Conservation (phyloP, 1,140 invertebrate genomes). For the Macrotrachela quadricornifera region DNA sequence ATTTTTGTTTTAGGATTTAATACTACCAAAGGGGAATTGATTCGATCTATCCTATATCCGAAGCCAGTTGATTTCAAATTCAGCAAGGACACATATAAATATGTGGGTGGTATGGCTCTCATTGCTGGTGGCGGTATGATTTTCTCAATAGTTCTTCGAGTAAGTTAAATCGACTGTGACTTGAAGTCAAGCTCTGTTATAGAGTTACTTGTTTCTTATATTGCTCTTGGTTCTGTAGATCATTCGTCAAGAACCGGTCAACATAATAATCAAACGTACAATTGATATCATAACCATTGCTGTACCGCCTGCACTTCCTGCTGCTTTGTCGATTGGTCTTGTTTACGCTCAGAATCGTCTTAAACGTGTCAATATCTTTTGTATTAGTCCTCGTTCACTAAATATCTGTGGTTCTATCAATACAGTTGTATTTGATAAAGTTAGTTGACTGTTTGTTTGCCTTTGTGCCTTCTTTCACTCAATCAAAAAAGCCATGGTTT, state of each 20-base stretch:
- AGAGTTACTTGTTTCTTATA: too few species aligned
- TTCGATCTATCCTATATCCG: constrained; percentile 72
- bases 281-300: constrained; percentile 82
- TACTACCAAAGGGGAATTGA: constrained; percentile 66
- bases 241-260: constrained; percentile 29
- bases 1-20: constrained; percentile 48
- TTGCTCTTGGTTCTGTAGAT: constrained; percentile 30
- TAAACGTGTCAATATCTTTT: constrained; percentile 56
- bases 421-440: constrained; percentile 85
- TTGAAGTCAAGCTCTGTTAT: too few species aligned
- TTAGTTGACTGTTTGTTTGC: constrained; percentile 22
- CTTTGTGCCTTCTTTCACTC: too few species aligned
- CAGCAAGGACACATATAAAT: constrained; percentile 68
- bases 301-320: constrained; percentile 72
- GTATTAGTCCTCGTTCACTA: constrained; percentile 66
- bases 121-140: constrained; percentile 55
- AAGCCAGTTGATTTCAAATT: constrained; percentile 75
- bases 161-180: too few species aligned
- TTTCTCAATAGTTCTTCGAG: constrained; percentile 63
- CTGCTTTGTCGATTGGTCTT: constrained; percentile 77
- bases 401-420: constrained; percentile 77
- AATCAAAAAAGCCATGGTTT: too few species aligned
- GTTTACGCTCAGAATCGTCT: constrained; percentile 57
- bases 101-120: constrained; percentile 54
- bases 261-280: constrained; percentile 46